Evolutionary conservation across 2,797 vertebrate species (phyloP), one percentile per base, ranked within the genome.

Genomic region (Schizopygopsis pylzovi): DNA sequence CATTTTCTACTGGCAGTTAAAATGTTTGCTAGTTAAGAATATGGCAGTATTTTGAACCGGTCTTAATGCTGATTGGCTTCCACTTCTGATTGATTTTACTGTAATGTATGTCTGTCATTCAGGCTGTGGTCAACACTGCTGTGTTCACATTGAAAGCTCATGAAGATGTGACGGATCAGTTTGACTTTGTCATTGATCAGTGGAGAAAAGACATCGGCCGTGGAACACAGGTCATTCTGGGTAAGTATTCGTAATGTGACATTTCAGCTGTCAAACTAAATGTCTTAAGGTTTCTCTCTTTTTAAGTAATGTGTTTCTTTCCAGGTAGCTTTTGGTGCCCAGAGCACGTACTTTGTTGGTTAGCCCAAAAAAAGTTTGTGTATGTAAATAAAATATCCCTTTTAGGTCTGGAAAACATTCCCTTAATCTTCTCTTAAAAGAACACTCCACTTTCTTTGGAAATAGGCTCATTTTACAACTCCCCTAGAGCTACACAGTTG

Each of bases 41-140:
- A 68, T 70, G 39, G 13, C 13, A 18, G 9, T 18, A 13, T 73
- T 10, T 71, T 18, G 15, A 33, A 52, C 6, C 28, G 7, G 73
- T 22, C n/a, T 63, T 28, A 6, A 37, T 47, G 68, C 68, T n/a
- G 68, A n/a, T 73, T 73, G 52, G 12, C 75, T 41, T 2, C 16
- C 5, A 28, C n/a, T 49, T 76, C 4, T 37, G 25, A 20, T 75
- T 7, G 15, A 33, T 75, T 75, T 52, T 8, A 18, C 72, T 22
- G 6, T n/a, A 41, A n/a, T 43, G 39, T 5, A 22, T 22, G 5
- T 71, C 56, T 85, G 39, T 81, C 3, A 4, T 87, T 20, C 86
- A 99, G 98, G 96, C 94, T 43, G 91, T 99, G 78, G 94, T 90
- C 90, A 97, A 89, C 85, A 96, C 90, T 45, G 96, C 97, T 0